phyloP scores from a whole-genome alignment of 2,888 invertebrate species.

The Liopterus haemorrhoidalis region DNA sequence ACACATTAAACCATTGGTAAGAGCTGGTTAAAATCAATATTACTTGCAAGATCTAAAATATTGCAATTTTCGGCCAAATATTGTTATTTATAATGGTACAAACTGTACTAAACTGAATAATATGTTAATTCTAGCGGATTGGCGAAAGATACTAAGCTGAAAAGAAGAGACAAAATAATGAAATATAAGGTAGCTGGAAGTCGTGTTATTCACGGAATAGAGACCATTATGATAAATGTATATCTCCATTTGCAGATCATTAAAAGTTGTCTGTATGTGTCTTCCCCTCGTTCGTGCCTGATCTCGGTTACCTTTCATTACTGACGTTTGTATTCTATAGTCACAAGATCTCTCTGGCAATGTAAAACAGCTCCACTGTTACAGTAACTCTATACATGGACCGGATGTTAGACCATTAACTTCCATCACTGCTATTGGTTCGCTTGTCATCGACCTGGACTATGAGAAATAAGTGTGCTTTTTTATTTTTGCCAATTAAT shows the following conservation, averaged over 20 bases:
- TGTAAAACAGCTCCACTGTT: background rate
- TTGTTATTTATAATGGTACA: too few relatives aligned
- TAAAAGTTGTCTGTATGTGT: constrained; percentile 13
- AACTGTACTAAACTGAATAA: too few relatives aligned
- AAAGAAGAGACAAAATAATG: too few relatives aligned
- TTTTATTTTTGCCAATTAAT: constrained; percentile 20
- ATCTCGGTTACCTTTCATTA: background rate
- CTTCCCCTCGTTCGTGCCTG: background rate
- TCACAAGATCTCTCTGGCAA: background rate
- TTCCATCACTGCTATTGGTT: constrained; percentile 16
- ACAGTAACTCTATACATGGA: background rate
- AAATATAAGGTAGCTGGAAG: too few relatives aligned
- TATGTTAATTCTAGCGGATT: too few relatives aligned
- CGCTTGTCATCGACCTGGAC: constrained; percentile 10
- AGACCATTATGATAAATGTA: constrained; percentile 15
- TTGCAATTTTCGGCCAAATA: too few relatives aligned
- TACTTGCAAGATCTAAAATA: too few relatives aligned
- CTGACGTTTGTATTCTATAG: background rate
- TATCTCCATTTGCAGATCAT: constrained; percentile 23
- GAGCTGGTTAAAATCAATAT: too few relatives aligned
- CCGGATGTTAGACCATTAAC: constrained; percentile 21
- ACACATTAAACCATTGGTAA: too few relatives aligned
- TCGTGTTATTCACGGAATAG: background rate
- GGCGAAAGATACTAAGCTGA: too few relatives aligned
- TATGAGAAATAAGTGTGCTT: constrained; percentile 18